Evolutionary conservation across 2,113 vertebrate species (phyloP).

Genomic region (Peromyscus polionotus): DNA sequence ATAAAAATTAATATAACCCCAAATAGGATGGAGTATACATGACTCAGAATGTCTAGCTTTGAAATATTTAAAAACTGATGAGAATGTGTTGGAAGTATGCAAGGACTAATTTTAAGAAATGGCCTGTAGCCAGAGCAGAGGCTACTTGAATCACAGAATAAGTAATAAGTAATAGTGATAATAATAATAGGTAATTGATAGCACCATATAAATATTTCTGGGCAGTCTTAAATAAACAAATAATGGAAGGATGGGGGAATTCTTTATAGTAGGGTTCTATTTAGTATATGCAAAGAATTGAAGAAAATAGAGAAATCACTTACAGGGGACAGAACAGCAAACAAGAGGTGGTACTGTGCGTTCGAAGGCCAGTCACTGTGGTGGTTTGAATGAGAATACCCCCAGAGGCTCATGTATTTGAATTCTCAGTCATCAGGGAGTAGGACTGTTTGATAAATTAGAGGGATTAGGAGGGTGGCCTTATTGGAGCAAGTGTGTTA

Average conservation of each 20-base stretch:
- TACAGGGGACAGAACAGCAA: not conserved
- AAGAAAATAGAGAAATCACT: not conserved
- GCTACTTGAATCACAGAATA: not conserved
- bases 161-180: not conserved
- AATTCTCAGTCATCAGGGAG: not conserved
- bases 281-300: not conserved
- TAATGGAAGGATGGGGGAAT: not conserved
- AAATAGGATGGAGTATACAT: not conserved
- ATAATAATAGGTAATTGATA: not conserved
- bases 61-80: not conserved
- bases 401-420: not conserved
- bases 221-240: not conserved
- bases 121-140: not conserved
- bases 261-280: not conserved
- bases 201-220: not conserved
- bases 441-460: not conserved
- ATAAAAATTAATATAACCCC: not conserved
- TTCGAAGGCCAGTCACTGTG: not conserved
- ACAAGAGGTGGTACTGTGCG: not conserved
- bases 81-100: not conserved
- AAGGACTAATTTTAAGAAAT: not conserved
- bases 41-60: not conserved
- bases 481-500: not conserved
- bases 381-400: not conserved
- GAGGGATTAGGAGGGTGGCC: not conserved